phyloP scores from a whole-genome alignment of 2,797 vertebrate species.

The Paedocypris micromegethes region DNA sequence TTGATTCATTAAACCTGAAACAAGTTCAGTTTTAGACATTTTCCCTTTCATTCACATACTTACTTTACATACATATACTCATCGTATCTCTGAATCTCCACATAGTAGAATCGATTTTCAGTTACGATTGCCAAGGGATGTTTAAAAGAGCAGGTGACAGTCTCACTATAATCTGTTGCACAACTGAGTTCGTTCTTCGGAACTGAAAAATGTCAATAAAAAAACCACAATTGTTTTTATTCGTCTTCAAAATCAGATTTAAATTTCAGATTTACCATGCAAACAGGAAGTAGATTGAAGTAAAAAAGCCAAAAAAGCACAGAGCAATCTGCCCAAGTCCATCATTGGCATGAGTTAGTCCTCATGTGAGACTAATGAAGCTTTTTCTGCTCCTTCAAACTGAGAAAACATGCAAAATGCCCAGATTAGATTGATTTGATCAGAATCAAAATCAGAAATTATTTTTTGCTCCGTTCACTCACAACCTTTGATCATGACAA shows the following conservation, averaged over 20 bases:
- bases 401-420: no score
- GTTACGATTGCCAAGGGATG: constrained; percentile 9
- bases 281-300: background rate
- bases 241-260: background rate
- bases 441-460: no score
- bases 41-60: no score
- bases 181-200: constrained; percentile 40
- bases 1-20: no score
- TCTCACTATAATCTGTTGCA: constrained; percentile 38
- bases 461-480: no score
- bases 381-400: no score
- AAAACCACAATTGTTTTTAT: background rate
- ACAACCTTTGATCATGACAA: no score
- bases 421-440: no score
- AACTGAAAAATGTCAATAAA: constrained; percentile 35
- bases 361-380: no score
- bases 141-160: constrained; percentile 53
- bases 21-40: no score
- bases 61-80: background rate
- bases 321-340: background rate
- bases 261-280: constrained; percentile 13
- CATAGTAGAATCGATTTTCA: constrained; percentile 33
- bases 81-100: constrained; percentile 13
- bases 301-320: constrained; percentile 6
- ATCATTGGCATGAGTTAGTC: constrained; percentile 5